phyloP scores from a whole-genome alignment of 1,140 invertebrate species.

The Ceratina calcarata region DNA sequence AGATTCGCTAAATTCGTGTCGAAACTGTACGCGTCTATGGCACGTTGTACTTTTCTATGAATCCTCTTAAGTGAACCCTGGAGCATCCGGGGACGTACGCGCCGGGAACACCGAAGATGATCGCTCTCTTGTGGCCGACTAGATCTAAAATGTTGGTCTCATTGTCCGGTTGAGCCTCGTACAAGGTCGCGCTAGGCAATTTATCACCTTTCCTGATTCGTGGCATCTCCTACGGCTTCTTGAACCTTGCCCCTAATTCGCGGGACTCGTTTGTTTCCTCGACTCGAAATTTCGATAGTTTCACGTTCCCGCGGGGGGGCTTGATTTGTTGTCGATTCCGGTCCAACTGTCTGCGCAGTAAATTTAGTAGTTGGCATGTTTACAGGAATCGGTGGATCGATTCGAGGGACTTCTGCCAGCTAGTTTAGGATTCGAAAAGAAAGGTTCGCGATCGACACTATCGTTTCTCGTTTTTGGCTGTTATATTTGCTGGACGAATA shows the following conservation, averaged over 20 bases:
- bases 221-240: conserved; percentile 30
- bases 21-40: background rate
- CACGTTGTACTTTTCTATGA: conserved; percentile 43
- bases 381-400: conserved; percentile 19
- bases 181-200: conserved; percentile 80
- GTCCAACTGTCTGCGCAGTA: conserved; percentile 11
- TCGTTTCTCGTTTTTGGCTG: background rate
- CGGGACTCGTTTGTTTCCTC: conserved; percentile 10
- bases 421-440: conserved; percentile 1
- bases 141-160: conserved; percentile 79
- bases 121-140: conserved; percentile 79
- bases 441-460: background rate
- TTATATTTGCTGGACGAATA: background rate
- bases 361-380: conserved; percentile 42
- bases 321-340: background rate
- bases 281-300: background rate
- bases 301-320: too few relatives aligned
- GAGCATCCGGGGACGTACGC: conserved; percentile 82
- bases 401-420: background rate
- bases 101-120: conserved; percentile 83
- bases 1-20: too few relatives aligned
- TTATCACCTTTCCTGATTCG: conserved; percentile 78
- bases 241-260: conserved; percentile 4
- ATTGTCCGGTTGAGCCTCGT: conserved; percentile 80
- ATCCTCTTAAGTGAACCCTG: conserved; percentile 62